These are phyloP conservation scores for Darevskia nairensis DNA, from an alignment of 2,797 vertebrate species.

Conservation along the genomic window DNA sequence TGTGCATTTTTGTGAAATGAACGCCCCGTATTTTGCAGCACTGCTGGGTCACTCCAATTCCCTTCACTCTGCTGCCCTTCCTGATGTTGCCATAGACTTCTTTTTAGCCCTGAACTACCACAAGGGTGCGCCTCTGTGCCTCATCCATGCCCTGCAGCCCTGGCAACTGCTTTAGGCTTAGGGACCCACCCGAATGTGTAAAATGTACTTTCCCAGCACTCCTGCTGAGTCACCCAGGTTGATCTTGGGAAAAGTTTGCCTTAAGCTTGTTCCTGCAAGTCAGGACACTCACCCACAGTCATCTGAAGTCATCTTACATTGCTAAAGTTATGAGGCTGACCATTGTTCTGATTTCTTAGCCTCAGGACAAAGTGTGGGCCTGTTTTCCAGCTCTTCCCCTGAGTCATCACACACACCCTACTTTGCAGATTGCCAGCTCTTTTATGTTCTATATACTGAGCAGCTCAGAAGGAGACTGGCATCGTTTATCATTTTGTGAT, in stretches of 20 bases:
- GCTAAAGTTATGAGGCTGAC: not conserved
- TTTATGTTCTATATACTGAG: not conserved
- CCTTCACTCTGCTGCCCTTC: not conserved
- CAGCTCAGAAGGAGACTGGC: not conserved
- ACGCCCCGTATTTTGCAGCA: too few species aligned
- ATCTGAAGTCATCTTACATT: rapidly evolving
- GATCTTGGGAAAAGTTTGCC: constrained; percentile 55
- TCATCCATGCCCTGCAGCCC: not conserved
- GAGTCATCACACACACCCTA: too few species aligned
- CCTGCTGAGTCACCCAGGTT: constrained; percentile 63
- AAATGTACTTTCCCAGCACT: constrained; percentile 28
- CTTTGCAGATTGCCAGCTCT: not conserved
- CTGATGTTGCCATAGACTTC: not conserved
- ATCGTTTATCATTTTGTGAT: not conserved
- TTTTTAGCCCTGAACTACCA: not conserved
- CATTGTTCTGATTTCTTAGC: not conserved
- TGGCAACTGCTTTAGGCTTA: not conserved
- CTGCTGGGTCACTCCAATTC: too few species aligned
- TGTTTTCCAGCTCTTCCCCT: not conserved
- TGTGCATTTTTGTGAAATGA: too few species aligned
- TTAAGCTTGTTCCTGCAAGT: rapidly evolving
- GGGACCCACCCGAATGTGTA: constrained; percentile 14
- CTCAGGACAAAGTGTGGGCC: not conserved
- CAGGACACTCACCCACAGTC: rapidly evolving
- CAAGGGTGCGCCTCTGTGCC: not conserved